Evolutionary conservation across 2,113 vertebrate species (phyloP), one percentile per base, ranked within the genome.

Genomic region (Rafetus swinhoei): DNA sequence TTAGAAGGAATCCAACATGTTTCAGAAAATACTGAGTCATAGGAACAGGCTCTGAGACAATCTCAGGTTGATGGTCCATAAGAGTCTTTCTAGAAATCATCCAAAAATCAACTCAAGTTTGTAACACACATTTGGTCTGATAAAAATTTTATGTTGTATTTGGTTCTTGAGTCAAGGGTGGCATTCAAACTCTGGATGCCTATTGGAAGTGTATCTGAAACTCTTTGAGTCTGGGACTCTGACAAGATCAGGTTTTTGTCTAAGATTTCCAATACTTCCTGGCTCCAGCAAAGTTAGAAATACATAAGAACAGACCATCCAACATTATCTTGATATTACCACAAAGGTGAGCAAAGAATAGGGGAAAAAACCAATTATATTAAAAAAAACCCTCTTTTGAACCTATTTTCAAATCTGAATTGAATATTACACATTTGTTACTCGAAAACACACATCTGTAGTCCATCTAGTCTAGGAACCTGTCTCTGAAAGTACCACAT

Each of bases 21-120:
- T 55, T 16, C 72, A 87, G 56, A 35, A 83, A 25, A 54, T 56
- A 4, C 52, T 10, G 0, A 21, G n/a, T 18, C n/a, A 45, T 21
- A 5, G n/a, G 25, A 39, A 25, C 18, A 81, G 39, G 24, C 52
- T 90, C 22, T 91, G 59, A 29, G 35, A 50, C 7, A 11, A 6
- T 50, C 55, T 6, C 2, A 1, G 7, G 8, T 16, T 83, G 55
- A 62, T 39, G 9, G 76, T 56, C 4, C 0, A 3, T 11, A 1
- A 10, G 57, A 60, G 53, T 12, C 69, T 11, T 9, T 1, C 60
- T 80, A 84, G 54, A 92, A 86, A 83, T n/a, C 53, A 22, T 35
- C 19, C 4, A 62, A 52, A 50, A 65, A 50, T n/a, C 59, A 52
- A 32, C 0, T 8, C 29, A 50, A 50, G 19, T 62, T 57, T 80